These are phyloP conservation scores for Chironomus riparius DNA, from an alignment of 2,888 invertebrate genomes.

Conservation along the genomic window DNA sequence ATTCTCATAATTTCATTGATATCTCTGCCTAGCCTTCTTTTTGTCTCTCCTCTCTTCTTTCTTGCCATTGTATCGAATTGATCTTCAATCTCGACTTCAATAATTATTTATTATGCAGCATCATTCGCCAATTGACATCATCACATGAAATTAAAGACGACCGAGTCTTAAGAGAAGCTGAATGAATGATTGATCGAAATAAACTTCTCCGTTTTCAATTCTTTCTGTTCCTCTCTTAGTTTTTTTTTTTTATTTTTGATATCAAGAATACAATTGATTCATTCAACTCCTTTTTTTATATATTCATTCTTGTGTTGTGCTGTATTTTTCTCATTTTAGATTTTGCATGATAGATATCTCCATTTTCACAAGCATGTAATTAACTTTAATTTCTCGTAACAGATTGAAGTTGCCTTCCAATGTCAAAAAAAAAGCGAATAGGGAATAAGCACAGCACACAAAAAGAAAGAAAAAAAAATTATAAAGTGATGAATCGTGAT, in stretches of 20 bases:
- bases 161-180: neutral
- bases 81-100: neutral
- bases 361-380: conserved; percentile 13
- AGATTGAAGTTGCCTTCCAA: neutral
- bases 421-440: no score
- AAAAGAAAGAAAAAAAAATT: no score
- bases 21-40: neutral
- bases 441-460: no score
- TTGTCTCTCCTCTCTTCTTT: neutral
- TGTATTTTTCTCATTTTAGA: neutral
- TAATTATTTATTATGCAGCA: conserved; percentile 8
- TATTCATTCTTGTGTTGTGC: neutral
- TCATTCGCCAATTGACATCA: conserved; percentile 8
- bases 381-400: conserved; percentile 14
- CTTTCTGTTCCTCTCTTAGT: neutral
- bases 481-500: conserved; percentile 25
- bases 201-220: neutral
- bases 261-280: no score
- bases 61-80: neutral
- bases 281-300: neutral
- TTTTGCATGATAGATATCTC: conserved; percentile 20
- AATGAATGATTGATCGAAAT: neutral
- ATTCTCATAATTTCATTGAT: conserved; percentile 10
- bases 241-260: no score
- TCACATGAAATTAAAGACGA: neutral